phyloP scores from a whole-genome alignment of 2,888 invertebrate genomes.

The Leptopilina drosophilae region DNA sequence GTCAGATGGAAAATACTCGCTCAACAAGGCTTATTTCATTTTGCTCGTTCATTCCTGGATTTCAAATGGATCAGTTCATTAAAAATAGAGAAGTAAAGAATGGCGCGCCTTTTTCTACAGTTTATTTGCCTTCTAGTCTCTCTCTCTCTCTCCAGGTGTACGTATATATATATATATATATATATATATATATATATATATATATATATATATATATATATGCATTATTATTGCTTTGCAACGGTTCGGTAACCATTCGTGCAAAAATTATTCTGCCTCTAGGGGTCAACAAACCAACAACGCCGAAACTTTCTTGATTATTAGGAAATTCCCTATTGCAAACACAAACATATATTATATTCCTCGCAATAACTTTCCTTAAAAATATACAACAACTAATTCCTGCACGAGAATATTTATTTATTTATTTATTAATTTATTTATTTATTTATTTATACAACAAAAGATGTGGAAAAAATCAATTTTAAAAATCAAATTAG shows the following conservation, averaged over 20 bases:
- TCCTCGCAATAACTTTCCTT: not conserved
- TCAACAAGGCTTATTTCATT: conserved; percentile 39
- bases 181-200: no score
- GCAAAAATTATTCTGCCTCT: conserved; percentile 9
- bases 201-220: no score
- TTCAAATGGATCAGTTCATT: conserved; percentile 30
- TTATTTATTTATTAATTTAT: no score
- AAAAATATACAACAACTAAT: no score
- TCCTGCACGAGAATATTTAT: no score
- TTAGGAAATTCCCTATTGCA: not conserved
- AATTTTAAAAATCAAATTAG: no score
- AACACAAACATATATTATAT: not conserved
- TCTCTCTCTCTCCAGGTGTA: not conserved
- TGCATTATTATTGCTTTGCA: conserved; percentile 34
- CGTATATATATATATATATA: no score
- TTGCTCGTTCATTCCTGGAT: conserved; percentile 25
- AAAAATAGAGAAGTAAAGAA: conserved; percentile 5
- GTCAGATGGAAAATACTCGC: conserved; percentile 69
- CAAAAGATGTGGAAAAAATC: no score
- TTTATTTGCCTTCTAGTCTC: not conserved
- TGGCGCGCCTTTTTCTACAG: conserved; percentile 38
- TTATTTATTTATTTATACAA: no score
- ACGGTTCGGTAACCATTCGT: conserved; percentile 23
- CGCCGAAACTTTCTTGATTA: not conserved
- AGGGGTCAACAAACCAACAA: not conserved